phyloP scores from a whole-genome alignment of 1,140 invertebrate species.

The Brachionus rubens region DNA sequence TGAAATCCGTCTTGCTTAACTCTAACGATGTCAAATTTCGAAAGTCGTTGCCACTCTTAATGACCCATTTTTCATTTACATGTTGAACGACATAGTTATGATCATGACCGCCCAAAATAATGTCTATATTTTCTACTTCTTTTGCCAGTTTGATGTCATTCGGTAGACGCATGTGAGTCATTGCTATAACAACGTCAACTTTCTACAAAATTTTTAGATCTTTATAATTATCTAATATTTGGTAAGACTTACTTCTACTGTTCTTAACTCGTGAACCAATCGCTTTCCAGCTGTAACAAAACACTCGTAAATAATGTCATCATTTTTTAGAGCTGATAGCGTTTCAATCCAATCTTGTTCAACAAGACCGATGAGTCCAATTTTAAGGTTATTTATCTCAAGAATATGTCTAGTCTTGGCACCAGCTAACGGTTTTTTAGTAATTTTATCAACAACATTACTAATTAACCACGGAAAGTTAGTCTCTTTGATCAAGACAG shows the following conservation, averaged over 20 bases:
- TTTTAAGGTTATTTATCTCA: slow-evolving; percentile 61
- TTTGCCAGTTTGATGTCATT: slow-evolving; percentile 79
- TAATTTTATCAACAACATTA: slow-evolving; percentile 83
- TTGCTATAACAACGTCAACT: slow-evolving; percentile 79
- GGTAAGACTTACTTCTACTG: slow-evolving; percentile 62
- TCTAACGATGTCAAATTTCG: slow-evolving; percentile 22
- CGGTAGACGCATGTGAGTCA: slow-evolving; percentile 84
- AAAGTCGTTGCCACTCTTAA: slow-evolving; percentile 34
- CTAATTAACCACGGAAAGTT: slow-evolving; percentile 89
- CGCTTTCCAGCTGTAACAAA: slow-evolving; percentile 75
- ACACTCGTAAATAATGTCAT: slow-evolving; percentile 80
- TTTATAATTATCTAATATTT: too few relatives aligned
- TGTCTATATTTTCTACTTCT: slow-evolving; percentile 73
- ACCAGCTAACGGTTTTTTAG: slow-evolving; percentile 74
- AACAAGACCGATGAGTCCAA: slow-evolving; percentile 72
- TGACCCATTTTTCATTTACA: slow-evolving; percentile 48
- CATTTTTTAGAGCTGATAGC: slow-evolving; percentile 77
- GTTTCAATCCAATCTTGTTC: slow-evolving; percentile 86
- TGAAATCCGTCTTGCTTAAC: neutral
- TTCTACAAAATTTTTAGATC: slow-evolving; percentile 57
- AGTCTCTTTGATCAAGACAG: slow-evolving; percentile 70
- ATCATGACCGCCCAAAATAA: slow-evolving; percentile 55
- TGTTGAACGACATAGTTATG: slow-evolving; percentile 56
- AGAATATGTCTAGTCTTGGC: slow-evolving; percentile 75
- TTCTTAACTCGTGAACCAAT: slow-evolving; percentile 62